Base-by-base conservation (phyloP, 2,113 vertebrate species). In the Piprites chloris region DNA sequence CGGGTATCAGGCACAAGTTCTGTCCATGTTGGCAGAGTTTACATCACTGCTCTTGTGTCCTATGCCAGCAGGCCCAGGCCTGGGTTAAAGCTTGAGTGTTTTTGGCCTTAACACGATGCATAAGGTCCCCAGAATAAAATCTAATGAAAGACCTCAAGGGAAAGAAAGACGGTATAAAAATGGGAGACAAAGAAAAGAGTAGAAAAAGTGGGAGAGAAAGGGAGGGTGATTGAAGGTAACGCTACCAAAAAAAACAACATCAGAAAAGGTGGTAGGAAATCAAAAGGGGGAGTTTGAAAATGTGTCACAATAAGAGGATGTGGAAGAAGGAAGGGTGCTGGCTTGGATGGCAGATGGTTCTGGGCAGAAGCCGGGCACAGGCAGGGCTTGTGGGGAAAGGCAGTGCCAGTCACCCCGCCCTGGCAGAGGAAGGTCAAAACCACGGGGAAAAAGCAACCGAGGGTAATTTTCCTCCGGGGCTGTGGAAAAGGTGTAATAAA, bases 1-100 rank as follows among this genome's bases (percentile, higher is more conserved):
- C 0, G 2, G 56, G 41, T 58, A 50, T 5, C 5, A 59, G 61
- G 37, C 41, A 6, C 0, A 0, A 67, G 56, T 90, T 0, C 0
- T 18, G 65, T 76, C 58, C 14, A 2, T 3, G 12, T 8, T 65
- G 62, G 22, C 59, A 47, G 78, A 58, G 14, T 69, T 86, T 89
- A 30, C 84, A 65, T 86, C 46, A 32, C 14, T 2, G 4, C 41
- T 72, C 23, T 20, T 52, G 32, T 80, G 67, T 66, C 23, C 7
- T 3, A 3, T 13, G 65, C 56, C 56, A 68, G 67, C 28, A 21
- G 16, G n/a, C 61, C 46, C 14, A 52, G 46, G 41, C 39, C 46
- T 39, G 61, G 32, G 12, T 19, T 49, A 23, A 71, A 85, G 42
- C 18, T 44, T 9, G 47, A 39, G 24, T 63, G 23, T 41, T 61